Percentiles rank a stretch among this genome's conserved stretches.
Conservation (phyloP, 2,113 vertebrate genomes). For the Pygoscelis adeliae region DNA sequence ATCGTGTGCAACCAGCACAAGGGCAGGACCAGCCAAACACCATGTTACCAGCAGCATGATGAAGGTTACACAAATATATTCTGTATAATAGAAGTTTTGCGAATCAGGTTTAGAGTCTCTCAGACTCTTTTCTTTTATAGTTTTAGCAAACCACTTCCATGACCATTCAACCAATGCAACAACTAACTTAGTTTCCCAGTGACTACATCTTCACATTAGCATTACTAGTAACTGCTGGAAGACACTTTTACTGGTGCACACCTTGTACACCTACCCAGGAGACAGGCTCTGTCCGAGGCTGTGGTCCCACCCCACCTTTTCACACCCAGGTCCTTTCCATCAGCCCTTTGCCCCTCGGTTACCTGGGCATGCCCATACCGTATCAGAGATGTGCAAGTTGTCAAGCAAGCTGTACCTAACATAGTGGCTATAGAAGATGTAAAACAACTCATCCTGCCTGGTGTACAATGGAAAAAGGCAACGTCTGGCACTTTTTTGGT, state of each 20-base stretch:
- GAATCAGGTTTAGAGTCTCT: neutral
- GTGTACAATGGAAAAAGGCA: neutral
- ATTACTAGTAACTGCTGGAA: neutral
- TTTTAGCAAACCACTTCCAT: neutral
- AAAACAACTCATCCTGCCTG: neutral
- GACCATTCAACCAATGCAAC: neutral
- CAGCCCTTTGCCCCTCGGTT: neutral
- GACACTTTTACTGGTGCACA: neutral
- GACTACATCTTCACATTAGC: neutral
- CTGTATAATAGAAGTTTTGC: neutral
- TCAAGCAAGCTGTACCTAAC: neutral
- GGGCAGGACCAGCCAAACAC: neutral
- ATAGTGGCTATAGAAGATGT: neutral
- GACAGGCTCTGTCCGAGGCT: neutral
- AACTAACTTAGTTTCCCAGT: neutral
- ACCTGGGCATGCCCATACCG: neutral
- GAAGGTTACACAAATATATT: neutral
- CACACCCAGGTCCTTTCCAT: neutral
- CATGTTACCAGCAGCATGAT: neutral
- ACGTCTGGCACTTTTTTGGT: neutral
- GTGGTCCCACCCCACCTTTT: neutral
- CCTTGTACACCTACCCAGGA: neutral
- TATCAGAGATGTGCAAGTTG: neutral
- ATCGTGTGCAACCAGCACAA: neutral
- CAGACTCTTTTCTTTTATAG: neutral